These are phyloP conservation scores for Pipa parva DNA, from an alignment of 2,113 vertebrate genomes.

Conservation along the genomic window DNA sequence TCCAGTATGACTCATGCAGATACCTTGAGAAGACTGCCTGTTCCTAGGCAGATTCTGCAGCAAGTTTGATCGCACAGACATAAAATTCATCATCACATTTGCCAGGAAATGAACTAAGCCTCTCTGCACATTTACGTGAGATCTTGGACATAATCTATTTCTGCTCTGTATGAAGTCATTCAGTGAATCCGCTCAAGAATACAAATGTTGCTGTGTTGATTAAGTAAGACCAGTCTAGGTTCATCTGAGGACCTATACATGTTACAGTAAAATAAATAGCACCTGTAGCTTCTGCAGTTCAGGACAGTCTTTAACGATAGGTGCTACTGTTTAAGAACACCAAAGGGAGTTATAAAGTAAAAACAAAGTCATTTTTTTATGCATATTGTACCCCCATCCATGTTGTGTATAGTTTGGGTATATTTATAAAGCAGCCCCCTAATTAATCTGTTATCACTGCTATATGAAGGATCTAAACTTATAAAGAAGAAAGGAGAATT, in stretches of 20 bases:
- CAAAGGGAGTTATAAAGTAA: no score
- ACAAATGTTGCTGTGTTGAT: conserved; percentile 8
- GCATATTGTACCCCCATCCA: no score
- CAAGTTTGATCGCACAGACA: conserved; percentile 21
- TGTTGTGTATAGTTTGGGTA: no score
- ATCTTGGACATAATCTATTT: conserved; percentile 34
- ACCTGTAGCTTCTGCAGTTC: no score
- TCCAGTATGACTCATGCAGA: background rate
- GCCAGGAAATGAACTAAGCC: conserved; percentile 35
- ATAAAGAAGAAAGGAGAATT: no score
- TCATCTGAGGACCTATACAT: conserved; percentile 8
- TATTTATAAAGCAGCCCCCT: no score
- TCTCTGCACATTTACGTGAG: conserved; percentile 27
- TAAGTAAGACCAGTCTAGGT: conserved; percentile 9
- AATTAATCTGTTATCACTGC: no score
- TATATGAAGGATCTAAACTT: no score
- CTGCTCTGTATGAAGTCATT: conserved; percentile 33
- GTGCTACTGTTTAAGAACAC: no score
- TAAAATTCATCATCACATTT: conserved; percentile 38
- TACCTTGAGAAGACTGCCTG: background rate
- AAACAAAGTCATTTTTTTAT: no score
- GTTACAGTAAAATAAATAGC: no score
- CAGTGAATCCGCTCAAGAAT: conserved; percentile 19
- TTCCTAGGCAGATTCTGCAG: conserved; percentile 23
- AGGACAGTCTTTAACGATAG: no score